Base-by-base conservation (phyloP, 2,888 invertebrate species). In the Xylota segnis region DNA sequence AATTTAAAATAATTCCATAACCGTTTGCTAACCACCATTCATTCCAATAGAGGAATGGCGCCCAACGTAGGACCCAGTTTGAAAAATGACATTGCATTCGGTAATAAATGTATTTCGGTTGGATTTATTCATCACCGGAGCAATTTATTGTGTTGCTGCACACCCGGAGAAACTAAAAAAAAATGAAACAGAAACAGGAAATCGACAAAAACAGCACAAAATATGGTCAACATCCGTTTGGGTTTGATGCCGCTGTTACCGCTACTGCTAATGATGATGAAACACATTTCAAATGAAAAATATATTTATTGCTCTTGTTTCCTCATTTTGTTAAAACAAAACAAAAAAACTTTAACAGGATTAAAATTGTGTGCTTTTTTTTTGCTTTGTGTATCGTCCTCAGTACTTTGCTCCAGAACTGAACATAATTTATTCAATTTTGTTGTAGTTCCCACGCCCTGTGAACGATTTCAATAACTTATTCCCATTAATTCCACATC, bases 1-100 rank as follows among this genome's bases (percentile, higher is more conserved):
- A 86, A 86, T 86, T 86, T 72, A 77, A 86, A 86, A 76, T 82
- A 82, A 72, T 86, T 82, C 66, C 86, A 77, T 71, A 71, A 81
- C 58, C 47, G 54, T 81, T 54, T 29, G 40, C 10, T n/a, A 65
- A 37, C n/a, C n/a, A 65, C 63, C 76, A 76, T 71, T 23, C 75
- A 75, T 68, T 72, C 43, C 18, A 52, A 16, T 18, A 37, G 29
- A 16, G 10, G 23, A 59, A 43, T 71, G 65, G 71, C 45, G 54
- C 61, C 56, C 68, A 54, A 71, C 58, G 59, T 76, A 61, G 27
- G 54, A n/a, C 29, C 37, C 58, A 34, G 29, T 77, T 66, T 86
- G 81, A 86, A 76, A 82, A 72, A 82, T 82, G 76, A 58, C 76
- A 76, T 82, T 77, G 71, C 82, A 76, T 76, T 82, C 56, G 56